Base-by-base conservation (phyloP, 1,140 invertebrate genomes). In the Bilobella aurantiaca region DNA sequence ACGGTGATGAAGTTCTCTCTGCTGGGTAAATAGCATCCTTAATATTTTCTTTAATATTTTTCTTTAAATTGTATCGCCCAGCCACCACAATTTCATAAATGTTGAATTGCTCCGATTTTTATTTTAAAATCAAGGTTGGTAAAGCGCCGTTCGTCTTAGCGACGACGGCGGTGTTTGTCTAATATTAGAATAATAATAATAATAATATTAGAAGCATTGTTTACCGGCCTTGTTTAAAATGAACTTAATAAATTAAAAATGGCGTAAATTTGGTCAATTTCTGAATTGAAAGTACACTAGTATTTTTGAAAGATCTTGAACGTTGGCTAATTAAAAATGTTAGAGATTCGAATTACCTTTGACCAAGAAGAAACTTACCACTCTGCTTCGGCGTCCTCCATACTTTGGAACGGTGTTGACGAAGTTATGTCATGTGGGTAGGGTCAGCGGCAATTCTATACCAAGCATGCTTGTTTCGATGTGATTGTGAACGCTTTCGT, bases 401-500 rank as follows among this genome's bases (percentile, higher is more conserved):
- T 94, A 14, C 87, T 87, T 67, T 97, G 93, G 93, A 90, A 86
- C 75, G 89, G 85, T 70, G 85, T 90, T 31, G 93, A 96, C 77
- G 92, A 96, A 79, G 85, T 93, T 57, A 91, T 89, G 79, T 93
- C 93, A 34, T 87, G 86, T 72, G 89, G 88, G 89, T 89, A 79
- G 78, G 71, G 14, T 5, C 49, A 53, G 5, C 5, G 8, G 12
- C n/a, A n/a, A n/a, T n/a, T n/a, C n/a, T n/a, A n/a, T n/a, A n/a
- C n/a, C n/a, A n/a, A n/a, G n/a, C n/a, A n/a, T n/a, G 21, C 21
- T 53, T 14, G 49, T 23, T 53, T 46, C 14, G 18, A 31, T 63
- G 18, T 68, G 23, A 63, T 59, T 27, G 3, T 63, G 29, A 28
- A 42, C 49, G 21, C 1, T 32, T 42, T 67, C 21, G 3, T 28